Evolutionary conservation across 2,888 invertebrate species (phyloP).

Genomic region (Ecdyonurus torrentis): DNA sequence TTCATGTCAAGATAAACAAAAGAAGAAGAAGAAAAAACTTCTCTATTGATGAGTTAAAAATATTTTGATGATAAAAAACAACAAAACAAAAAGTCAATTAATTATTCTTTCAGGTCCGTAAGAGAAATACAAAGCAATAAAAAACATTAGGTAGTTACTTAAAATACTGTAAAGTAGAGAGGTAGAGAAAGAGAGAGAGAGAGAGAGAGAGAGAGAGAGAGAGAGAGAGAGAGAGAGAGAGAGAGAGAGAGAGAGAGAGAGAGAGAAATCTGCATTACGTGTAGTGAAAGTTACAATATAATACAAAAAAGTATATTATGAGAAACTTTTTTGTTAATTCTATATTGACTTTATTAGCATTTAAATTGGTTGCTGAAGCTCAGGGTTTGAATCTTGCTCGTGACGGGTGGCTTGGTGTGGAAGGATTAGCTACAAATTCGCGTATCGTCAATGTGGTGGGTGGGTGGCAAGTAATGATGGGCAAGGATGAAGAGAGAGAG

Average conservation of each 20-base stretch:
- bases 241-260: no score
- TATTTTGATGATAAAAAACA: neutral
- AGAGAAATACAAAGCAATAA: neutral
- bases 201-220: no score
- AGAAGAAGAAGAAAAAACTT: neutral
- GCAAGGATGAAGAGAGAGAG: no score
- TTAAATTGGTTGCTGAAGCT: neutral
- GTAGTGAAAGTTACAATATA: neutral
- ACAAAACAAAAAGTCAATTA: neutral
- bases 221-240: no score
- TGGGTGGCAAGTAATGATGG: no score
- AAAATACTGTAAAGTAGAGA: no score
- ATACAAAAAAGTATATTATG: neutral
- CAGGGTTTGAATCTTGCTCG: neutral
- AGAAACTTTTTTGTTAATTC: neutral
- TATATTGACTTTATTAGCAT: neutral
- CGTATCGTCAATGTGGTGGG: neutral
- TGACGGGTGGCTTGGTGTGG: no score
- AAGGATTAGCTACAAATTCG: no score
- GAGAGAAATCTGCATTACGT: neutral
- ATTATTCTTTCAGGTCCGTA: neutral
- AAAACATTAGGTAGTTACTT: neutral
- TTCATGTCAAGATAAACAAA: neutral
- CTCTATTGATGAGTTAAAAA: neutral
- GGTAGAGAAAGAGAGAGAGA: no score